Evolutionary conservation across 2,888 invertebrate genomes (phyloP).

Genomic region (Ypsolopha scabrella): DNA sequence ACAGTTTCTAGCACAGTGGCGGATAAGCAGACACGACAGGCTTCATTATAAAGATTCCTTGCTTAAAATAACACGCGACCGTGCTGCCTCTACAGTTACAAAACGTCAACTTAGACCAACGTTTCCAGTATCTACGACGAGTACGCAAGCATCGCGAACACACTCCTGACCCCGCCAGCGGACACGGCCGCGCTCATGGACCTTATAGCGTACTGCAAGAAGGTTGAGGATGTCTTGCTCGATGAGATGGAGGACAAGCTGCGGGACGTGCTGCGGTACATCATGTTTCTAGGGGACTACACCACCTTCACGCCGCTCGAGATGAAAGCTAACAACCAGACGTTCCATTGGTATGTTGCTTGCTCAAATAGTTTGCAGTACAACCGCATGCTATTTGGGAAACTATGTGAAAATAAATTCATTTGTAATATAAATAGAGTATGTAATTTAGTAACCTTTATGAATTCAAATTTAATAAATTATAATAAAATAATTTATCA

Average conservation of each 20-base stretch:
- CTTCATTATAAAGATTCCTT: too few species aligned
- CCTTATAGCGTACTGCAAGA: constrained; percentile 80
- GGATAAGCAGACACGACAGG: too few species aligned
- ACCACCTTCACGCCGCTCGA: constrained; percentile 84
- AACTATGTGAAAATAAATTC: too few species aligned
- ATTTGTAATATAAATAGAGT: too few species aligned
- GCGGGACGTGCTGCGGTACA: constrained; percentile 75
- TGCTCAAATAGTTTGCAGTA: too few species aligned
- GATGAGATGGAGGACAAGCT: constrained; percentile 83
- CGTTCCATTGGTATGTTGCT: constrained; percentile 80
- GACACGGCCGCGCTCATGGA: constrained; percentile 90
- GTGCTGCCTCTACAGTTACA: background rate
- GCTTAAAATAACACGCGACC: background rate
- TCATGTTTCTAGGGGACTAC: constrained; percentile 88
- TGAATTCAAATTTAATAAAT: too few species aligned
- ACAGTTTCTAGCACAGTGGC: too few species aligned
- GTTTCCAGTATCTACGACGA: constrained; percentile 82
- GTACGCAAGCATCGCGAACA: constrained; percentile 84
- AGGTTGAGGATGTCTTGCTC: constrained; percentile 77
- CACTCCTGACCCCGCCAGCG: constrained; percentile 81
- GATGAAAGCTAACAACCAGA: constrained; percentile 88
- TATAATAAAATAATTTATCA: too few species aligned
- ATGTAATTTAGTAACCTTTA: too few species aligned
- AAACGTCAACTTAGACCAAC: too few species aligned
- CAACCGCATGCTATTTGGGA: too few species aligned